Percentiles rank a stretch among this genome's conserved stretches.
Evolutionary conservation across 2,113 vertebrate species (phyloP).

Genomic region (Tragelaphus scriptus): DNA sequence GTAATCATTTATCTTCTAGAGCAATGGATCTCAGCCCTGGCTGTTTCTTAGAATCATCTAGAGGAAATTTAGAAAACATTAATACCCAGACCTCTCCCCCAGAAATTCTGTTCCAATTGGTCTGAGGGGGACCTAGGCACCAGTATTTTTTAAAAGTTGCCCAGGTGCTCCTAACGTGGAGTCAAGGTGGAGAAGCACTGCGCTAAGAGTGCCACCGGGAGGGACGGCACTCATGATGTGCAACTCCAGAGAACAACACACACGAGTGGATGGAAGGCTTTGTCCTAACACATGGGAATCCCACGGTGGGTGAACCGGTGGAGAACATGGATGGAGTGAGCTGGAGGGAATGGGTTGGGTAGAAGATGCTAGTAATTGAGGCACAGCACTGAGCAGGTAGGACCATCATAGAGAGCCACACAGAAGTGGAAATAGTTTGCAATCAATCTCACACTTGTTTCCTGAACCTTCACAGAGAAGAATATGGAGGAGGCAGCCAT

Average conservation of each 20-base stretch:
- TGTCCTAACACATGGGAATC: not conserved
- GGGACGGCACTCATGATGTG: not conserved
- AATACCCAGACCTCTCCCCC: not conserved
- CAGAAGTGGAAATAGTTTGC: slow-evolving; percentile 69
- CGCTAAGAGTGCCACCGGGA: not conserved
- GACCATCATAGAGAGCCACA: not conserved
- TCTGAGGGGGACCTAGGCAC: not conserved
- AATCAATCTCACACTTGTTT: slow-evolving; percentile 57
- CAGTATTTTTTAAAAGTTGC: not conserved
- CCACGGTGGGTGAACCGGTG: too few relatives aligned
- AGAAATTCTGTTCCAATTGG: not conserved
- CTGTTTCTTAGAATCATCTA: not conserved
- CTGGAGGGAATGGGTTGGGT: accelerated
- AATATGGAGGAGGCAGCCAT: slow-evolving; percentile 45
- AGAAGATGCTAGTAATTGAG: not conserved
- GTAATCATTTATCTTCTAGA: not conserved
- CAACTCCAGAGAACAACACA: not conserved
- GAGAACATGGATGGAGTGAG: not conserved
- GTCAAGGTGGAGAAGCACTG: not conserved
- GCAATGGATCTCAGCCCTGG: not conserved
- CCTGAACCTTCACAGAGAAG: slow-evolving; percentile 68
- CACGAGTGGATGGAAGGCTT: not conserved
- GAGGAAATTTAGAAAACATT: not conserved
- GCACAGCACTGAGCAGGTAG: not conserved
- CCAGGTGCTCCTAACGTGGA: not conserved